Percentiles rank a stretch among this genome's conserved stretches.
Evolutionary conservation across 2,113 vertebrate species (phyloP).

Genomic region (Petaurus breviceps): DNA sequence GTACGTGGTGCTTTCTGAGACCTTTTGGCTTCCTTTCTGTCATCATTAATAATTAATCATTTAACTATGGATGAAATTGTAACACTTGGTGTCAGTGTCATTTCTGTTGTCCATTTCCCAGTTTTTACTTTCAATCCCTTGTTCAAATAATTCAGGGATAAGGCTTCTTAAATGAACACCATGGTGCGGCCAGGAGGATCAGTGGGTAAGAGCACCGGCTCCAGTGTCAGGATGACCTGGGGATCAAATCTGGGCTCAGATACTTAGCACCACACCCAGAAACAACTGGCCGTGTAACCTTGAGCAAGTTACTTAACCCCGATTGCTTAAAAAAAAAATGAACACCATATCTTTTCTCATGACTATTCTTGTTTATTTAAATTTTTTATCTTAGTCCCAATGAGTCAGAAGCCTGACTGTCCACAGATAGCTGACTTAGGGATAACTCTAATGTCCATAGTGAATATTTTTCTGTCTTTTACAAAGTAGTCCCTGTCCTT

Average conservation of each 20-base stretch:
- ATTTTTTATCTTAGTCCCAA: neutral
- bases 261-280: too few species aligned
- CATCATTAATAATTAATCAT: neutral
- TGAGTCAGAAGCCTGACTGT: neutral
- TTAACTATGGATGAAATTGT: neutral
- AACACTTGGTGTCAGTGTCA: neutral
- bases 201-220: too few species aligned
- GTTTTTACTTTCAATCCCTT: neutral
- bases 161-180: neutral
- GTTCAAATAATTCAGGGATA: neutral
- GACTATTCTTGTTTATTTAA: neutral
- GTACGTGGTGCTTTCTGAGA: neutral
- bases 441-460: neutral
- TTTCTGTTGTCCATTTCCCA: neutral
- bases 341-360: neutral
- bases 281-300: too few species aligned
- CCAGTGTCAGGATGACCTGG: too few species aligned
- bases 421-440: neutral
- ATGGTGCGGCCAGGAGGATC: too few species aligned
- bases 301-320: too few species aligned
- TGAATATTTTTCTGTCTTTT: neutral
- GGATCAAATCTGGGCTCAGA: too few species aligned
- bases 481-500: neutral
- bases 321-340: too few species aligned
- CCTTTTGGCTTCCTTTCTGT: neutral